Evolutionary conservation across 1,140 invertebrate species (phyloP), one percentile per base, ranked within the genome.

Genomic region (Lepidotrigona ventralis): DNA sequence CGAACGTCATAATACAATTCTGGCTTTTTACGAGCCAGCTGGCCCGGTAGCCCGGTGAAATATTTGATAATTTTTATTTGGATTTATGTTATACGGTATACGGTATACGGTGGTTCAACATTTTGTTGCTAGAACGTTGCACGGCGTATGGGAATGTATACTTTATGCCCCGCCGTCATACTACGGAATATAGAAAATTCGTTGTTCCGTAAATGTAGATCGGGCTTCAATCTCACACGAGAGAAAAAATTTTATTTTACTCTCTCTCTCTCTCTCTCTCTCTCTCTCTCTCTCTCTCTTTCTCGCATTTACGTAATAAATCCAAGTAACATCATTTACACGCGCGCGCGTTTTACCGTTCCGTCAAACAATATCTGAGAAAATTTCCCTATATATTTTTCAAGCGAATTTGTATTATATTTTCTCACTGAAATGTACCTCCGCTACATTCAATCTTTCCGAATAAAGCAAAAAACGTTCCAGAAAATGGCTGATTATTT

Each of bases 11-110:
- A 68, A 33, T 33, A 19, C 19, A 68, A 68, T 29, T 68, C 3
- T 21, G 15, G 26, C 15, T 17, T 29, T 64, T 64, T 33, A 21
- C 29, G 19, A 21, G n/a, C n/a, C 1, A 33, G 33, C 11, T 8
- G 17, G 19, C 12, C 21, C 6, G 1, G 21, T n/a, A 51, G 3
- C 12, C n/a, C 14, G 33, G 23, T 71, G 39, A 71, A 26, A 71
- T 71, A 71, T 71, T 71, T 19, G 33, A 51, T 51, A 71, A 71
- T 51, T 51, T 71, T 71, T n/a, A n/a, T 17, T 71, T 46, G 21
- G 23, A 51, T 46, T 46, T 46, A n/a, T n/a, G 39, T 71, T 71
- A n/a, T n/a, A 17, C 23, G 23, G 2, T 60, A 60, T 29, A 29
- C 23, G 19, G n/a, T 68, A 68, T 26, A 46, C 39, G 39, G 58